phyloP scores from a whole-genome alignment of 1,140 invertebrate species.

The Halictus rubicundus region DNA sequence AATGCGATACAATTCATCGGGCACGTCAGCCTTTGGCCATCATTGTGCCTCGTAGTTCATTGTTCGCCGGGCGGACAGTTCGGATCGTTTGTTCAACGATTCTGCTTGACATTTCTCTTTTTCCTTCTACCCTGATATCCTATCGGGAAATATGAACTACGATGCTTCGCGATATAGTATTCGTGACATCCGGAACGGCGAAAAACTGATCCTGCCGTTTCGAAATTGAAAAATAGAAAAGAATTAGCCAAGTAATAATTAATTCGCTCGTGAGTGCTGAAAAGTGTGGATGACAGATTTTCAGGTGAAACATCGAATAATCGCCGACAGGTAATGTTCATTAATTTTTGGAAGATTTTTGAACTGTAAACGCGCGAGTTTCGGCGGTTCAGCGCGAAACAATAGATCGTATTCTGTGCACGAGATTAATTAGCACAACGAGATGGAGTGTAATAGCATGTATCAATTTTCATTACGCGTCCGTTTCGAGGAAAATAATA shows the following conservation, averaged over 20 bases:
- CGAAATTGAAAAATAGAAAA: not conserved
- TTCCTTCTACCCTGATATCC: slow-evolving; percentile 4
- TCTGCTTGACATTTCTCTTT: slow-evolving; percentile 5
- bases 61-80: slow-evolving; percentile 27
- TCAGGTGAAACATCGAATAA: no score
- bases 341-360: no score
- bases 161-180: slow-evolving; percentile 21
- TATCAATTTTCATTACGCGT: not conserved
- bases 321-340: no score
- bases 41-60: slow-evolving; percentile 43
- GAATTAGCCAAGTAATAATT: no score
- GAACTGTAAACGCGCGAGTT: not conserved
- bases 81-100: slow-evolving; percentile 44
- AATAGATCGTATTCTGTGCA: not conserved
- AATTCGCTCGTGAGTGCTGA: no score
- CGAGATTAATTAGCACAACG: not conserved
- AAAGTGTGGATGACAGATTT: no score
- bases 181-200: slow-evolving; percentile 2
- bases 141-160: slow-evolving; percentile 45
- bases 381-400: no score
- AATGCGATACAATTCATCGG: slow-evolving; percentile 54
- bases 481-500: not conserved
- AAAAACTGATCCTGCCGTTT: no score
- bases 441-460: not conserved
- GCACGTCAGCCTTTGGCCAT: slow-evolving; percentile 28